phyloP scores from a whole-genome alignment of 2,888 invertebrate species.

The Chymomyza procnemis region DNA sequence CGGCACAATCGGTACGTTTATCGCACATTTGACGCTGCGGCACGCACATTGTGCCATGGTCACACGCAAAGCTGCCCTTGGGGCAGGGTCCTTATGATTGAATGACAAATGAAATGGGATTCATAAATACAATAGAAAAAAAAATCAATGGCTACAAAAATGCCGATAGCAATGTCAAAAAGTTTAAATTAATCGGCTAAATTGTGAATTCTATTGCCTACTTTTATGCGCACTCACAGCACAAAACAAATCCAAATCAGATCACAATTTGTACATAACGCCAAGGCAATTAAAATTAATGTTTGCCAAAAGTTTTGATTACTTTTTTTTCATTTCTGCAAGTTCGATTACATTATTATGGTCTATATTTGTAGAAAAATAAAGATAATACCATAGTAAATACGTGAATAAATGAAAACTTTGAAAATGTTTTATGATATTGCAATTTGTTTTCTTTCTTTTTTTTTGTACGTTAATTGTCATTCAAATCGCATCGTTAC shows the following conservation, averaged over 20 bases:
- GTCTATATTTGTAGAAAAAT: background rate
- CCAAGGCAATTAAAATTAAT: constrained; percentile 62
- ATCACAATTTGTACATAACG: constrained; percentile 17
- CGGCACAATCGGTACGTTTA: constrained; percentile 78
- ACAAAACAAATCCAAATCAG: background rate
- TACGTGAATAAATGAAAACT: background rate
- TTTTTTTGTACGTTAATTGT: constrained; percentile 7
- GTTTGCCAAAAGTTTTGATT: constrained; percentile 49
- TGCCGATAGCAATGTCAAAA: constrained; percentile 19
- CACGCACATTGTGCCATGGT: constrained; percentile 80
- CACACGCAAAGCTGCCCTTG: constrained; percentile 80
- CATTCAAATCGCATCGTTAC: background rate
- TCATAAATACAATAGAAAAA: constrained; percentile 29
- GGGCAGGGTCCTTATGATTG: constrained; percentile 79
- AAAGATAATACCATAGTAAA: background rate
- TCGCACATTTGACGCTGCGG: constrained; percentile 81
- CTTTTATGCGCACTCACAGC: background rate
- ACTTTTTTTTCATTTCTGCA: constrained; percentile 12
- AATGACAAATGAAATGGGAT: constrained; percentile 8
- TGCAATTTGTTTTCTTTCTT: background rate
- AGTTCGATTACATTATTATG: background rate
- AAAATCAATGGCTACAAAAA: constrained; percentile 32
- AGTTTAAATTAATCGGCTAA: constrained; percentile 33
- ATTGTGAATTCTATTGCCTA: background rate
- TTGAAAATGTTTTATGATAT: background rate